Evolutionary conservation across 2,797 vertebrate species (phyloP).

Genomic region (Dryobates pubescens): DNA sequence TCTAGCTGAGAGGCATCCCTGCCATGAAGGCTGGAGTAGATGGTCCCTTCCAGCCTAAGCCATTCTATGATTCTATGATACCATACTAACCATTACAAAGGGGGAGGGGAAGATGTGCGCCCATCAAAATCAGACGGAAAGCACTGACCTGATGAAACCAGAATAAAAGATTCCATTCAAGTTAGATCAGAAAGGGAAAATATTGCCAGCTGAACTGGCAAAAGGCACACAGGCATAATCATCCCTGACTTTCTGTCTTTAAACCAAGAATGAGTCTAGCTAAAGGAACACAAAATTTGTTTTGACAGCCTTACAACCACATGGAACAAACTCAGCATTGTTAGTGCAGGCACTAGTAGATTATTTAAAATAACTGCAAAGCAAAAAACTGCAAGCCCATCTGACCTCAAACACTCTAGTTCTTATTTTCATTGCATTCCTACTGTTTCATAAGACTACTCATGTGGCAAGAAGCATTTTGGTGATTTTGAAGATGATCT

Average conservation of each 20-base stretch:
- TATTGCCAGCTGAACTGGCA: neutral
- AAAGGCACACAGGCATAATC: neutral
- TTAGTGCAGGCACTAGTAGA: neutral
- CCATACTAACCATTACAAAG: neutral
- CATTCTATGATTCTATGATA: neutral
- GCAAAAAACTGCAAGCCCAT: neutral
- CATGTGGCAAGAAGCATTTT: neutral
- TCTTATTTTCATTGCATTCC: neutral
- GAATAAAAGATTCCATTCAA: constrained; percentile 15
- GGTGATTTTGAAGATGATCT: neutral
- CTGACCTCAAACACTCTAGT: neutral
- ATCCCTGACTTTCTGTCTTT: neutral
- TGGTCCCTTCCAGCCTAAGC: too few relatives aligned
- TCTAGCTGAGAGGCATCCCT: too few relatives aligned
- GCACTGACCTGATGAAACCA: neutral
- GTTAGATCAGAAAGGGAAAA: neutral
- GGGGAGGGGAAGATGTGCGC: neutral
- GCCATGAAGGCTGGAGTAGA: too few relatives aligned
- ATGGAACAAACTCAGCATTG: constrained; percentile 27
- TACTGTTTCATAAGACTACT: neutral
- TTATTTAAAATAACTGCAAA: constrained; percentile 56
- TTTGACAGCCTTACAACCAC: constrained; percentile 1
- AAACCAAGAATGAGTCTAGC: neutral
- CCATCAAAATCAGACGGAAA: neutral
- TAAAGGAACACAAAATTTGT: neutral